Evolutionary conservation across 1,140 invertebrate species (phyloP).

Genomic region (Teleopsis dalmanni): DNA sequence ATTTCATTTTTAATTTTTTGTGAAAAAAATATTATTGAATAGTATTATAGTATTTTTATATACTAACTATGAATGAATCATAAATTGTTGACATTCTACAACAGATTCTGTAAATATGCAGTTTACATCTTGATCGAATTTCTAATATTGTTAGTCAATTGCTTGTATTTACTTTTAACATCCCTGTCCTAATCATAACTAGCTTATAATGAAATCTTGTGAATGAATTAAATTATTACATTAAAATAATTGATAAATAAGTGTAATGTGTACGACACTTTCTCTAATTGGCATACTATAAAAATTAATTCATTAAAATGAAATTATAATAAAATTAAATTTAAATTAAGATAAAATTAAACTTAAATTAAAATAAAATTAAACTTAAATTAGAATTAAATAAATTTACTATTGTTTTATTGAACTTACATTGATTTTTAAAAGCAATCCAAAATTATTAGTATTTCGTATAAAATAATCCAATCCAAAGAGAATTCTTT

Average conservation of each 20-base stretch:
- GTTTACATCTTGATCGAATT: too few species aligned
- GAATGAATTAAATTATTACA: neutral
- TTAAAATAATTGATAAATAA: neutral
- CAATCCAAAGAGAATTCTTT: too few species aligned
- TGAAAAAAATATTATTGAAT: too few species aligned
- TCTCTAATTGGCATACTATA: neutral
- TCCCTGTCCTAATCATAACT: too few species aligned
- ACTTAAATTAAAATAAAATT: neutral
- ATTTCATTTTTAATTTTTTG: too few species aligned
- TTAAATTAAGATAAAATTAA: neutral
- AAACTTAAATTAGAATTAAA: neutral
- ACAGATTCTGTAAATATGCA: too few species aligned
- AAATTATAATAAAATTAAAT: neutral
- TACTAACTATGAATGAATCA: too few species aligned
- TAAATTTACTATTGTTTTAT: constrained; percentile 1
- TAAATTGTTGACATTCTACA: too few species aligned
- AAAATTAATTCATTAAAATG: neutral
- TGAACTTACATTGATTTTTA: constrained; percentile 39
- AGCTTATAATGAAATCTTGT: too few species aligned
- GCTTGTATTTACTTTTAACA: too few species aligned
- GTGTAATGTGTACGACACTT: neutral
- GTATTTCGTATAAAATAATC: neutral
- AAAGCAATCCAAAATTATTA: constrained; percentile 33
- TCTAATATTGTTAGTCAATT: too few species aligned
- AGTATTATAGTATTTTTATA: too few species aligned